phyloP scores from a whole-genome alignment of 2,797 vertebrate genomes.

The Acipenser ruthenus region DNA sequence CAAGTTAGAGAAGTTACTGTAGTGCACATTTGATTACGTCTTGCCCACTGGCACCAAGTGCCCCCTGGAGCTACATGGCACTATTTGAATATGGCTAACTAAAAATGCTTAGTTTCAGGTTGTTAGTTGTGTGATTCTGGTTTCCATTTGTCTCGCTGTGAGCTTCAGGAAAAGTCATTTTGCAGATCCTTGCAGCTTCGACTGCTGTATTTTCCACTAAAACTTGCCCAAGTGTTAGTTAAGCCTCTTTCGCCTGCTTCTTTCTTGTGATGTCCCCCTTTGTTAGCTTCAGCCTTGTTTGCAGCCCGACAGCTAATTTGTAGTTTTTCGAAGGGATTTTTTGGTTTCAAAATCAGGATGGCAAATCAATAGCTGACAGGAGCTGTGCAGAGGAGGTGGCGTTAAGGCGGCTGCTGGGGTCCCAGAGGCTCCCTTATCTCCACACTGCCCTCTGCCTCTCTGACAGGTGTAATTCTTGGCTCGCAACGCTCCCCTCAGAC shows the following conservation, averaged over 20 bases:
- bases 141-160: conserved; percentile 55
- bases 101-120: too few relatives aligned
- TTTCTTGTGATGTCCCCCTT: conserved; percentile 41
- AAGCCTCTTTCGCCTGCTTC: conserved; percentile 15
- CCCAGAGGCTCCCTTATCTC: conserved; percentile 49
- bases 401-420: conserved; percentile 41
- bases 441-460: conserved; percentile 34
- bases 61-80: too few relatives aligned
- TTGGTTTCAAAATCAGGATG: conserved; percentile 15
- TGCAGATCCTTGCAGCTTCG: conserved; percentile 51
- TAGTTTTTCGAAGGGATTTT: conserved; percentile 23
- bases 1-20: too few relatives aligned
- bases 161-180: conserved; percentile 48
- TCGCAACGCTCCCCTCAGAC: conserved; percentile 21
- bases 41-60: too few relatives aligned
- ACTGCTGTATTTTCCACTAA: conserved; percentile 24
- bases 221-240: too few relatives aligned
- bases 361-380: conserved; percentile 44
- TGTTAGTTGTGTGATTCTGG: conserved; percentile 31
- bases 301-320: conserved; percentile 49
- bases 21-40: too few relatives aligned
- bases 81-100: too few relatives aligned
- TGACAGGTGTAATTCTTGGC: conserved; percentile 45
- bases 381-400: conserved; percentile 39
- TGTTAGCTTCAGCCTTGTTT: conserved; percentile 50